phyloP scores from a whole-genome alignment of 2,888 invertebrate genomes.

The Reticulitermes lucifugus region DNA sequence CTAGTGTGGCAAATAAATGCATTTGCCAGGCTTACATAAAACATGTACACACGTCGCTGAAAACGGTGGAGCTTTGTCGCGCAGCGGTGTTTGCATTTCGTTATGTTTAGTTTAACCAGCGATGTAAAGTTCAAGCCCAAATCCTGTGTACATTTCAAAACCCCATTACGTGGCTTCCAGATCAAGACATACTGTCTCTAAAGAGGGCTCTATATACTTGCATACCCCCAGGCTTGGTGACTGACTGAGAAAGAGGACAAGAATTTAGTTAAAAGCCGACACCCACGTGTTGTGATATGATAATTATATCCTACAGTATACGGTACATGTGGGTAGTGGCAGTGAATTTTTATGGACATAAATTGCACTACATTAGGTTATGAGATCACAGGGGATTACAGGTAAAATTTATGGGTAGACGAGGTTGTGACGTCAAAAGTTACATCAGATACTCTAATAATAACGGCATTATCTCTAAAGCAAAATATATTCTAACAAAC shows the following conservation, averaged over 20 bases:
- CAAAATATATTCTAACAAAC: too few species aligned
- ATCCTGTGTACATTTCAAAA: slow-evolving; percentile 47
- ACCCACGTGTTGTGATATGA: neutral
- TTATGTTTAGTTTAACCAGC: slow-evolving; percentile 41
- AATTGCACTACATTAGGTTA: neutral
- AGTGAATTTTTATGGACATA: neutral
- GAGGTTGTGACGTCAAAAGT: too few species aligned
- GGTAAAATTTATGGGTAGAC: neutral
- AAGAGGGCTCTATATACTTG: neutral
- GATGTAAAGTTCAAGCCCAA: slow-evolving; percentile 20
- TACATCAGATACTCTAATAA: too few species aligned
- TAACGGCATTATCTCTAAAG: too few species aligned
- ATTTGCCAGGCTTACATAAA: neutral
- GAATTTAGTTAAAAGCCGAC: neutral
- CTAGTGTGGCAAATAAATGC: neutral
- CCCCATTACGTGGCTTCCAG: slow-evolving; percentile 38
- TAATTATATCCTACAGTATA: neutral
- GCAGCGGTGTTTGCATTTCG: neutral
- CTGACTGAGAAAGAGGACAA: neutral
- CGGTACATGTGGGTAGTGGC: neutral
- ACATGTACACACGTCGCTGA: neutral
- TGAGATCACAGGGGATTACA: neutral
- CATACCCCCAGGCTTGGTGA: neutral
- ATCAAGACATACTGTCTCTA: neutral
- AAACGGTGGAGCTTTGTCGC: slow-evolving; percentile 7